Evolutionary conservation across 2,113 vertebrate genomes (phyloP), one percentile per base, ranked within the genome.

Genomic region (Barbus barbus): DNA sequence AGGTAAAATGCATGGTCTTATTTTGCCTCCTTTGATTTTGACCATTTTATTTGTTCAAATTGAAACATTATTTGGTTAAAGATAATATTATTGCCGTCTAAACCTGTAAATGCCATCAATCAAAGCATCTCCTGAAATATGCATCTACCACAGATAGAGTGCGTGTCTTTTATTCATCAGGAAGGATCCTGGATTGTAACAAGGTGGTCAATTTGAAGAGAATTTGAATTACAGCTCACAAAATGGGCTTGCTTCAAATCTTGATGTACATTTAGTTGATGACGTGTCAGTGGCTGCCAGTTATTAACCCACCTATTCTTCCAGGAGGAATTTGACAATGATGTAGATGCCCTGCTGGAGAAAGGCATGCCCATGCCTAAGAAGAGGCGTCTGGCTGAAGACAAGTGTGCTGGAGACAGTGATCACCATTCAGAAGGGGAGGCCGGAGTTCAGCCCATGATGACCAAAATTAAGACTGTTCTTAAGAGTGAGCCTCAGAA

Each of bases 381-480:
- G 91, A 98, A 97, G 92, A 97, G 97, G 93, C 96, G 96, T 44
- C 75, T 44, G 41, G 41, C 92, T 0, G 97, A 98, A 75, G 97
- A 98, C 89, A 97, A 97, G 91, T 96, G 93, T 0, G 93, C 88
- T 1, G 96, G 93, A 90, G 98, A 98, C 67, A 99, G 97, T 36
- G 97, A 99, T 92, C 97, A 98, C 89, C 95, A 93, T 22, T 99
- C 97, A 16, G 98, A 99, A 41, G 96, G 95, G 80, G 97, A 99
- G 92, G 95, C 94, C 9, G 96, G 95, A 0, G 97, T 99, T 84
- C 98, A 99, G 93, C 98, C 98, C 36, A 98, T 99, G 41, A 97
- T 99, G 96, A 99, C 97, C 95, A 99, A 98, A 96, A 99, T 99
- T 90, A 99, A 99, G 95, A 99, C 97, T 46, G 97, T 99, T 53